A percentile compares a stretch with the other conserved stretches of the same genome.
Evolutionary conservation across 2,888 invertebrate species (phyloP).

Genomic region (Euplagia quadripunctaria): DNA sequence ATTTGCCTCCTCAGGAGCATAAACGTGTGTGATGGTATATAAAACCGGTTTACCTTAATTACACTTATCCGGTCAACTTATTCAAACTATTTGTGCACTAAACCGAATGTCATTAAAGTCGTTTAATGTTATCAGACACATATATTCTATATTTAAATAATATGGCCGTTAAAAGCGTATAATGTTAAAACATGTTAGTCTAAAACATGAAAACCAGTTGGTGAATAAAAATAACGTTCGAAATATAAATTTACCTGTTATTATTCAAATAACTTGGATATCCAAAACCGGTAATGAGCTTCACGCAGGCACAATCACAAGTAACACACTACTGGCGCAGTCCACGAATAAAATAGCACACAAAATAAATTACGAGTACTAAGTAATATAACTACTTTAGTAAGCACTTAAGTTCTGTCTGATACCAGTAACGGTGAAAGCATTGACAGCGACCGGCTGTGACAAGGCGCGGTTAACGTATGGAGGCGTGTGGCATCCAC

Average conservation of each 20-base stretch:
- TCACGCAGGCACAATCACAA: slow-evolving; percentile 23
- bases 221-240: neutral
- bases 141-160: slow-evolving; percentile 5
- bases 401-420: slow-evolving; percentile 58
- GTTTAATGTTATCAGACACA: neutral
- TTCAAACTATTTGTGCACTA: neutral
- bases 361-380: slow-evolving; percentile 16
- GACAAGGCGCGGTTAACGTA: slow-evolving; percentile 65
- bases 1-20: too few species aligned
- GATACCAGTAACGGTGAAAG: slow-evolving; percentile 75
- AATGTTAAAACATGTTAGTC: neutral
- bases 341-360: slow-evolving; percentile 28
- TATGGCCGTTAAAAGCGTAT: neutral
- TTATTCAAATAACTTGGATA: slow-evolving; percentile 23
- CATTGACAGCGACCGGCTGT: slow-evolving; percentile 61
- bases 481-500: slow-evolving; percentile 63
- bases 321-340: slow-evolving; percentile 26
- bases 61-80: neutral
- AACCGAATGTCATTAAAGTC: neutral
- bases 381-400: slow-evolving; percentile 55
- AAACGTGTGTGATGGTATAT: neutral
- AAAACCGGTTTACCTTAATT: neutral
- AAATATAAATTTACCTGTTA: slow-evolving; percentile 36
- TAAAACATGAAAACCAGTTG: slow-evolving; percentile 10
- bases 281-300: slow-evolving; percentile 21